phyloP scores from a whole-genome alignment of 2,797 vertebrate species.

The Halcyon badia region DNA sequence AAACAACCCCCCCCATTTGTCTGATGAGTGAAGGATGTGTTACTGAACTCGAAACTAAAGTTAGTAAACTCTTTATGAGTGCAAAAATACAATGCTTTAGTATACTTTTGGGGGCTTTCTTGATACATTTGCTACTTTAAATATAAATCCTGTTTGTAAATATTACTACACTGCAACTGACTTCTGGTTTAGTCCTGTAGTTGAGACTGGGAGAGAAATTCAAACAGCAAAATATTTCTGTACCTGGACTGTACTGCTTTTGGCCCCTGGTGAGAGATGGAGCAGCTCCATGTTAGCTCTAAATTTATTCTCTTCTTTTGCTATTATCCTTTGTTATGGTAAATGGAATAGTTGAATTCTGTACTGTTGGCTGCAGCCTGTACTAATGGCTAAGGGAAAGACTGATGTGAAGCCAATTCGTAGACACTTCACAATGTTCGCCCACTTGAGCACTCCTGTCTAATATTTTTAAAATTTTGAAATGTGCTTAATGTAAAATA shows the following conservation, averaged over 20 bases:
- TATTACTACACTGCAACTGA: neutral
- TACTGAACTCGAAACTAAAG: neutral
- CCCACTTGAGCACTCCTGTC: neutral
- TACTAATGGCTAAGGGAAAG: neutral
- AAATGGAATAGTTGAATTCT: neutral
- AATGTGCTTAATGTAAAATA: neutral
- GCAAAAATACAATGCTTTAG: neutral
- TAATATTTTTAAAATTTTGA: neutral
- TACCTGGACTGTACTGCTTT: neutral
- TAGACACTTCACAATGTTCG: neutral
- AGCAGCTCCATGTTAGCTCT: neutral
- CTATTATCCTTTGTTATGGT: neutral
- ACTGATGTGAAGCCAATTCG: neutral
- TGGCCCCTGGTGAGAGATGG: neutral
- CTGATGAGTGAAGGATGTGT: conserved; percentile 29
- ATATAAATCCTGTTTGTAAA: neutral
- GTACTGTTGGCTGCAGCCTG: neutral
- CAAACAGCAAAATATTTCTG: neutral
- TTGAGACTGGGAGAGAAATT: neutral
- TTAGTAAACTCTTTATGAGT: neutral
- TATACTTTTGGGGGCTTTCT: neutral
- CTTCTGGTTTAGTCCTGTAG: neutral
- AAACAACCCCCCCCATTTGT: neutral
- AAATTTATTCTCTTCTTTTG: neutral
- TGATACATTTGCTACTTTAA: neutral